Conservation (phyloP, 2,888 invertebrate species). For the Troglohyphantes excavatus region DNA sequence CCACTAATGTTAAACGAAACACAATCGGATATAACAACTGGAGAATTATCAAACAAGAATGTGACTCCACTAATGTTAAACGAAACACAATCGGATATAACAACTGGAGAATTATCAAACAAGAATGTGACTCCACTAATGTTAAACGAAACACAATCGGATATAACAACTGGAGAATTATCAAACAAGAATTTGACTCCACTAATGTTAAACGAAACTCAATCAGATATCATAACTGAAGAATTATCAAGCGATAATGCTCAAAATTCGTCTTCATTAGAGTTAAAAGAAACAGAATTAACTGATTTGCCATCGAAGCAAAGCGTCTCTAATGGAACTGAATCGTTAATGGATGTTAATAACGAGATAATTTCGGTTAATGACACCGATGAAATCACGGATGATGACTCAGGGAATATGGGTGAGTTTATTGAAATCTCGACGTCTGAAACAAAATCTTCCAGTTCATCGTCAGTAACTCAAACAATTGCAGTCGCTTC, state of each 20-base stretch:
- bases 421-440: constrained; percentile 21
- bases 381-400: background rate
- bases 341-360: background rate
- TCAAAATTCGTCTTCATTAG: no score
- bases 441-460: background rate
- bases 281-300: no score
- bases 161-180: no score
- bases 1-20: no score
- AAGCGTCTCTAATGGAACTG: background rate
- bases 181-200: background rate
- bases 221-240: no score
- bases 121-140: background rate
- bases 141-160: no score
- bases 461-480: background rate
- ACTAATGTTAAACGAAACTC: no score
- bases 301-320: no score
- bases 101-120: background rate
- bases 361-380: background rate
- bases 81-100: no score
- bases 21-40: no score
- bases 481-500: background rate
- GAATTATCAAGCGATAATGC: background rate
- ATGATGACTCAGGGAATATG: background rate
- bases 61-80: no score
- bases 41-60: background rate